These are phyloP conservation scores for Zosterops hypoxanthus DNA, from an alignment of 2,113 vertebrate species.

Conservation along the genomic window DNA sequence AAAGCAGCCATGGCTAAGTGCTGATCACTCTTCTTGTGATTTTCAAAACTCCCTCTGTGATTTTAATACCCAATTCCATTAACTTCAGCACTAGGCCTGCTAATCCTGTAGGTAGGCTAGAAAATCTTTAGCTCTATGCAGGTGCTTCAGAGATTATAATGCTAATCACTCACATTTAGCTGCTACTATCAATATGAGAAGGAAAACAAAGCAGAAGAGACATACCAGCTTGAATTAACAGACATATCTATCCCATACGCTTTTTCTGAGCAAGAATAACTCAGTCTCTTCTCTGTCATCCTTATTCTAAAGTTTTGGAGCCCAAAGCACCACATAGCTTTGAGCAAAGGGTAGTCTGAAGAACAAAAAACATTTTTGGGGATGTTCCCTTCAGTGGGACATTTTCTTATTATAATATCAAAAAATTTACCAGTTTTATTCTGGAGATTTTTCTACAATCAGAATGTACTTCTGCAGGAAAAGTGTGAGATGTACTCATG, in stretches of 20 bases:
- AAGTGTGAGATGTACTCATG: not conserved
- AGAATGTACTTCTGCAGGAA: not conserved
- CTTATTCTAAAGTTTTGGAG: not conserved
- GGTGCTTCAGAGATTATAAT: conserved; percentile 5
- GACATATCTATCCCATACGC: not conserved
- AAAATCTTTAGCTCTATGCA: not conserved
- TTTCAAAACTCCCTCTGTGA: conserved; percentile 9
- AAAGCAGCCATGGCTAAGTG: not conserved
- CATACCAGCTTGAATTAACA: not conserved
- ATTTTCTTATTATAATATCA: not conserved
- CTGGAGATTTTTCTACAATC: not conserved
- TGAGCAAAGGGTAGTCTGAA: not conserved
- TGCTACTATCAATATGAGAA: not conserved
- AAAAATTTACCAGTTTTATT: not conserved
- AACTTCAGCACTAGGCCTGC: not conserved
- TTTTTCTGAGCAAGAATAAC: not conserved
- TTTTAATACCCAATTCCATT: conserved; percentile 28
- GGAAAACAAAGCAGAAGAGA: not conserved
- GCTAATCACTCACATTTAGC: not conserved
- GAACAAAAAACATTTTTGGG: not conserved
- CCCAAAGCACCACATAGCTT: not conserved
- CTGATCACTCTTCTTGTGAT: not conserved
- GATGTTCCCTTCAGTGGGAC: not conserved
- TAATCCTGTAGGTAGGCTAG: conserved; percentile 10
- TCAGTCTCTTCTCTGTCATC: not conserved